phyloP scores from a whole-genome alignment of 2,113 vertebrate species.

The Myrmecophaga tridactyla region DNA sequence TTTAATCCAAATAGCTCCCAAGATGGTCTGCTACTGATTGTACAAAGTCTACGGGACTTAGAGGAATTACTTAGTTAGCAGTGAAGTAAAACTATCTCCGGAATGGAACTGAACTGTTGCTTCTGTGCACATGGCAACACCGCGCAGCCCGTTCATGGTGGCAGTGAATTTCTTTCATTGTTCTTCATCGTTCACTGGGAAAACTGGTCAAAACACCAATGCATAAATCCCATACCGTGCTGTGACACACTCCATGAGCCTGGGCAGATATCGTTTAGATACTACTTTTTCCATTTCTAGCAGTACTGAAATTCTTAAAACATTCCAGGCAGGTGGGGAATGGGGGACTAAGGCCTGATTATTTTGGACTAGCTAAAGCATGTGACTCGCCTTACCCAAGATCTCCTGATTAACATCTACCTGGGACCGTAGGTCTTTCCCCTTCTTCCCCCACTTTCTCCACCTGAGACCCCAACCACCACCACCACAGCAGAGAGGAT shows the following conservation, averaged over 20 bases:
- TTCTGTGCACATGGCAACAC: not conserved
- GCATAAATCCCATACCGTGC: not conserved
- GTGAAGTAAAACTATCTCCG: conserved; percentile 62
- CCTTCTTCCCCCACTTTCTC: not conserved
- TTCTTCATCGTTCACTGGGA: not conserved
- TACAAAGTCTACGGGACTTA: conserved; percentile 28
- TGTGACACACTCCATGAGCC: not conserved
- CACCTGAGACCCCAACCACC: accelerated
- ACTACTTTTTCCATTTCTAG: not conserved
- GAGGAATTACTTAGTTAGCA: conserved; percentile 62
- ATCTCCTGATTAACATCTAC: not conserved
- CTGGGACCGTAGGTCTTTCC: not conserved
- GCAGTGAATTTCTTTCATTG: not conserved
- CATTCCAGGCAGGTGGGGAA: not conserved
- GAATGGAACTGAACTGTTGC: conserved; percentile 44
- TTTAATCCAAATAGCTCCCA: conserved; percentile 72
- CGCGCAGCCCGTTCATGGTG: not conserved
- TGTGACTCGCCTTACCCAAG: not conserved
- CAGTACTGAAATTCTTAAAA: not conserved
- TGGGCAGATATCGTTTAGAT: not conserved
- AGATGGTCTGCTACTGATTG: conserved; percentile 58
- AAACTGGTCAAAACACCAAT: not conserved
- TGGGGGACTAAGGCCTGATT: not conserved
- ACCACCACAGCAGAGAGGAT: not conserved
- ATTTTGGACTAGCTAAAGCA: not conserved